Evolutionary conservation across 1,140 invertebrate species (phyloP).

Genomic region (Drosophila grimshawi): DNA sequence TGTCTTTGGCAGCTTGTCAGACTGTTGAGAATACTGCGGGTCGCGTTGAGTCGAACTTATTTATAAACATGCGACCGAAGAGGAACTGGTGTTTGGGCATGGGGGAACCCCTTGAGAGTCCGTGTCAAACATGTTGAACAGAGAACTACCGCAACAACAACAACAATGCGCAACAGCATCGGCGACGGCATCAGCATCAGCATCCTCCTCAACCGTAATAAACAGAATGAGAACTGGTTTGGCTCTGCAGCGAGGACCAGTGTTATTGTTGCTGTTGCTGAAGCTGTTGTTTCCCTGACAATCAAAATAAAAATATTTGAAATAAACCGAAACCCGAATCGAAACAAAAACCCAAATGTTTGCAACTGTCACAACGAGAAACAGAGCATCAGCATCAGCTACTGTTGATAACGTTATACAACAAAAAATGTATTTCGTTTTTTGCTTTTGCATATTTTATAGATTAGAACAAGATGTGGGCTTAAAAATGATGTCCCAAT

Average conservation of each 20-base stretch:
- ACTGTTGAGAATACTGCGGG: constrained; percentile 62
- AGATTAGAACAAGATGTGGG: constrained; percentile 43
- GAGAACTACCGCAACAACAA: constrained; percentile 75
- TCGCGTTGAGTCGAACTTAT: constrained; percentile 60
- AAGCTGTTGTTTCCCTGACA: constrained; percentile 44
- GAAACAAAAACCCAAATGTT: constrained; percentile 60
- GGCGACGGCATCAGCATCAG: no score
- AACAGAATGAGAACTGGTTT: constrained; percentile 63
- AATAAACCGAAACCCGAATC: constrained; percentile 34
- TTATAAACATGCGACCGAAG: constrained; percentile 51
- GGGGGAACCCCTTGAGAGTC: constrained; percentile 69
- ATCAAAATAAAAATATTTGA: constrained; percentile 74
- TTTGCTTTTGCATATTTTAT: constrained; percentile 54
- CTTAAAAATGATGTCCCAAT: constrained; percentile 19
- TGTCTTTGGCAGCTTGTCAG: constrained; percentile 37
- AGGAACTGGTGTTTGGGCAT: constrained; percentile 12
- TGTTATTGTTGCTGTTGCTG: constrained; percentile 18
- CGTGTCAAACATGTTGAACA: constrained; percentile 79
- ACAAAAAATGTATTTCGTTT: constrained; percentile 6
- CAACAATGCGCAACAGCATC: constrained; percentile 43
- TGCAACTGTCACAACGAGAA: constrained; percentile 61
- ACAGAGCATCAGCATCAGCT: background rate
- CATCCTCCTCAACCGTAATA: constrained; percentile 61
- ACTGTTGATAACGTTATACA: constrained; percentile 19
- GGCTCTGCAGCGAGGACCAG: constrained; percentile 27